Conservation (phyloP, 23 tunicate species). For the Pegea sp. region DNA sequence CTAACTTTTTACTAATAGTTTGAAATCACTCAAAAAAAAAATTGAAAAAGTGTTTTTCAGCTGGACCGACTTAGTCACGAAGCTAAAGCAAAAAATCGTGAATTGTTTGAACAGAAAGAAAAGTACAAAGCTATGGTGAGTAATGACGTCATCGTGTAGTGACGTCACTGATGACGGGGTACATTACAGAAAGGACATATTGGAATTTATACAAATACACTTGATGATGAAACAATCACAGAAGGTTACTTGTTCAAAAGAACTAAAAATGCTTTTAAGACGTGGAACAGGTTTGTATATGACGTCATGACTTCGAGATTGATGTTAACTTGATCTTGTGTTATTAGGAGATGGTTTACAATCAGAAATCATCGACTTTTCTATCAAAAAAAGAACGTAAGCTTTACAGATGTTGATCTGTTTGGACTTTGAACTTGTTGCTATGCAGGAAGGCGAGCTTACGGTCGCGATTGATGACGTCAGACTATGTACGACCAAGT, state of each 20-base stretch:
- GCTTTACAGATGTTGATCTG: neutral
- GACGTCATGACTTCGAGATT: neutral
- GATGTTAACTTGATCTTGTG: neutral
- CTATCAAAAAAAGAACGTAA: conserved; percentile 64
- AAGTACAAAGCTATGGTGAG: conserved; percentile 62
- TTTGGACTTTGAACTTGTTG: neutral
- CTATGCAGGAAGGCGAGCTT: conserved; percentile 37
- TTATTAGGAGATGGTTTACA: conserved; percentile 75
- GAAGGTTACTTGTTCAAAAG: conserved; percentile 84
- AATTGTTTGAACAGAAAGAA: conserved; percentile 48
- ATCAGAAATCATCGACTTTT: conserved; percentile 49
- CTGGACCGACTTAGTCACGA: conserved; percentile 19
- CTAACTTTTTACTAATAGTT: neutral
- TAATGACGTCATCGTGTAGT: too few species aligned
- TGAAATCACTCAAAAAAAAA: neutral
- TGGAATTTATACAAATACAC: conserved; percentile 50
- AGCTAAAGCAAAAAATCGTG: conserved; percentile 5
- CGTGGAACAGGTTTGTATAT: conserved; percentile 87
- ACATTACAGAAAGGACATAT: conserved; percentile 45
- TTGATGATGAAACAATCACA: conserved; percentile 12
- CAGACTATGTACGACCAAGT: conserved; percentile 42
- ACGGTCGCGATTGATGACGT: conserved; percentile 65
- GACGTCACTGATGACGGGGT: too few species aligned
- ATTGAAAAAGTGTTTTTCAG: conserved; percentile 4
- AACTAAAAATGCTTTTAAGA: conserved; percentile 68